Base-by-base conservation (phyloP, 2,888 invertebrate genomes). In the Phalera bucephala region DNA sequence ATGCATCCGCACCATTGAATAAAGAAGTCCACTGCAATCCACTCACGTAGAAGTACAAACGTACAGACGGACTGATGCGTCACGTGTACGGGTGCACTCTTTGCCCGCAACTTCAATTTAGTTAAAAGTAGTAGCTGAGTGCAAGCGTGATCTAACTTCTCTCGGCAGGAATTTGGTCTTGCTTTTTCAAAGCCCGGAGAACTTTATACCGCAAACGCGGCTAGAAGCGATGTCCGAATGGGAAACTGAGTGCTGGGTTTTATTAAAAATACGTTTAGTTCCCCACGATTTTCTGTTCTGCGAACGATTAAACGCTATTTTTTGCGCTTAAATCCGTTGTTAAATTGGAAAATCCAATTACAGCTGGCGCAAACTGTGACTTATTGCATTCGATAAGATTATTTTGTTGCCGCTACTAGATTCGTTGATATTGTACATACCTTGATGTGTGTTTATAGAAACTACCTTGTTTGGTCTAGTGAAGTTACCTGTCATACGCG, bases 71-170 rank as follows among this genome's bases (percentile, higher is more conserved):
- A 67, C 65, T 71, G 74, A 74, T 73, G 74, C 75, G 74, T 76
- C 81, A 81, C 82, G 82, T 81, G 71, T 72, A 68, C 51, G 51
- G 59, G 59, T 63, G 67, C 69, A 67, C 76, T 76, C 77, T 73
- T 80, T 79, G 70, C 68, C 69, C 72, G 62, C 79, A 78, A 81
- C 79, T 85, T 80, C 82, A 87, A 88, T 88, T 85, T 85, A 80
- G 79, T 85, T 85, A 84, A 87, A 83, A 86, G 86, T 87, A 72
- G 72, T 66, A 67, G 70, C 73, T 71, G 74, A 81, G 80, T 78
- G 74, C 74, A 66, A 64, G 67, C 76, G 73, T 73, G 80, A 73
- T 77, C 75, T 69, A 73, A 74, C 78, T 80, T 69, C 54, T 54
- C 53, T 57, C 49, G 46, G 49, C 48, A 49, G 64, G 66, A 69